phyloP scores from a whole-genome alignment of 2,888 invertebrate species.

The Nowickia ferox region DNA sequence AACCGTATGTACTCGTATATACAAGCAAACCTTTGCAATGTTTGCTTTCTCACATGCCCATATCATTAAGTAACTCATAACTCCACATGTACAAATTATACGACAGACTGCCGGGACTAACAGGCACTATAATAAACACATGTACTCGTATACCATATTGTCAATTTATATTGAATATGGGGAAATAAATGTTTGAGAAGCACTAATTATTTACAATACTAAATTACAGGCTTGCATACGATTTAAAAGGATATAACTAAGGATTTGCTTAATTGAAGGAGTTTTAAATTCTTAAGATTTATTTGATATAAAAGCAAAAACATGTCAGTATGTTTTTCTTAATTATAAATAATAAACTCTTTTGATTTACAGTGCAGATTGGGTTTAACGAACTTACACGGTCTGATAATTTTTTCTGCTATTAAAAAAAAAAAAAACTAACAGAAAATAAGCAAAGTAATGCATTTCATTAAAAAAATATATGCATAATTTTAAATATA shows the following conservation, averaged over 20 bases:
- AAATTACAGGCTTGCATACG: not conserved
- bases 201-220: not conserved
- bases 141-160: not conserved
- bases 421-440: too few relatives aligned
- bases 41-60: not conserved
- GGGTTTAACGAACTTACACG: too few relatives aligned
- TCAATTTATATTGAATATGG: slow-evolving; percentile 9
- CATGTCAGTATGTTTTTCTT: too few relatives aligned
- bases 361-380: too few relatives aligned
- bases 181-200: not conserved
- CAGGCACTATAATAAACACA: not conserved
- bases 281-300: not conserved
- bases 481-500: too few relatives aligned
- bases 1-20: not conserved
- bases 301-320: too few relatives aligned
- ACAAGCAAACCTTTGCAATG: not conserved
- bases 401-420: too few relatives aligned
- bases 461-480: too few relatives aligned
- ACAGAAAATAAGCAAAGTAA: too few relatives aligned
- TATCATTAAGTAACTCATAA: slow-evolving; percentile 12
- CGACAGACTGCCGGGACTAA: not conserved
- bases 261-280: slow-evolving; percentile 1
- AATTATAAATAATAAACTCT: too few relatives aligned
- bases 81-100: slow-evolving; percentile 19
- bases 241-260: not conserved